Percentiles rank a stretch among this genome's conserved stretches.
phyloP scores from a whole-genome alignment of 2,797 vertebrate genomes.

The Trachops cirrhosus region DNA sequence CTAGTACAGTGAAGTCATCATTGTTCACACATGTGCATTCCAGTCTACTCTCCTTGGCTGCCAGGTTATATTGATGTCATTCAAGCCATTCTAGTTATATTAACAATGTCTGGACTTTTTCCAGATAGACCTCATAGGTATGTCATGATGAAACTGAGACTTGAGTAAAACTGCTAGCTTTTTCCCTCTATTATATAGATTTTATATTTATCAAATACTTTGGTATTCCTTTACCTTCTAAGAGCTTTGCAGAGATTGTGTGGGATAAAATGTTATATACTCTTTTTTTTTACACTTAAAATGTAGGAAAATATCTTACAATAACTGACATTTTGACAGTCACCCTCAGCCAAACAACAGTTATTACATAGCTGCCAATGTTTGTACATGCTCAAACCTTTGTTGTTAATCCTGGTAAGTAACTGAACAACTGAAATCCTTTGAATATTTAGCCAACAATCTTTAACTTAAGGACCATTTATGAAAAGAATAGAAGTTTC shows the following conservation, averaged over 20 bases:
- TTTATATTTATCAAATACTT: neutral
- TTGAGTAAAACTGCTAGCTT: neutral
- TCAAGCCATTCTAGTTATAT: neutral
- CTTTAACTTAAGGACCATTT: neutral
- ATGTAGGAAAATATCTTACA: neutral
- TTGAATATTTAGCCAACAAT: neutral
- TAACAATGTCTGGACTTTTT: neutral
- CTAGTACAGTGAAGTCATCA: neutral
- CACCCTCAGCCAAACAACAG: neutral
- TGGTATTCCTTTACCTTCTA: slow-evolving; percentile 11
- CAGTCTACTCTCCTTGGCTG: neutral
- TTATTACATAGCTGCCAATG: neutral
- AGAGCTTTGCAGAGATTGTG: slow-evolving; percentile 3
- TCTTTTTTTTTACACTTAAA: neutral
- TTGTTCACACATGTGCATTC: neutral
- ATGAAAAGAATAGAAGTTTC: neutral
- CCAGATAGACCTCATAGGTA: neutral
- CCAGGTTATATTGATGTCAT: neutral
- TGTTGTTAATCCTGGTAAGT: neutral
- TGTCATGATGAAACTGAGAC: neutral
- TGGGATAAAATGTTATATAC: neutral
- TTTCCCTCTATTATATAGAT: neutral
- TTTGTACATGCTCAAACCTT: neutral
- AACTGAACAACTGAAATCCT: neutral
- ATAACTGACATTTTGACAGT: neutral